Conservation (phyloP, 2,113 vertebrate genomes). For the Pelobates fuscus region DNA sequence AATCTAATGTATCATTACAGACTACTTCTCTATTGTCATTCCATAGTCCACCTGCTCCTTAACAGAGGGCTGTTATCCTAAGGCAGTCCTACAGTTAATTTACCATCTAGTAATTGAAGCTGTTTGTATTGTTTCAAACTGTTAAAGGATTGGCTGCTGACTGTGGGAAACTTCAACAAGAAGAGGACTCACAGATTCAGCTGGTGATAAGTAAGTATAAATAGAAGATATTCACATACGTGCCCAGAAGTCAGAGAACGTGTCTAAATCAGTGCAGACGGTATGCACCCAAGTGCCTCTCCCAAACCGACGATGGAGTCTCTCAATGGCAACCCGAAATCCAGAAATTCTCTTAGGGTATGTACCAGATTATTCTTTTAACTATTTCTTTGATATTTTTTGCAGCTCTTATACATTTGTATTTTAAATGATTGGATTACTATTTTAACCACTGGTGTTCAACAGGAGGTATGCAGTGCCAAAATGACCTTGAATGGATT, state of each 20-base stretch:
- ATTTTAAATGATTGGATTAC: background rate
- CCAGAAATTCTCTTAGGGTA: background rate
- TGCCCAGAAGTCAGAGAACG: background rate
- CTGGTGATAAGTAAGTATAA: slow-evolving; percentile 25
- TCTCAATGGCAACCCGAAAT: background rate
- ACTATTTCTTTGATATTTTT: background rate
- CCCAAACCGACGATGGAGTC: background rate
- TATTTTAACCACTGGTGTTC: too few species aligned
- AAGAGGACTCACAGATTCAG: slow-evolving; percentile 38
- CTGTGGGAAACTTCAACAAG: slow-evolving; percentile 44
- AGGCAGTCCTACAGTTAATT: slow-evolving; percentile 26
- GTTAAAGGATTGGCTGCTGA: slow-evolving; percentile 24
- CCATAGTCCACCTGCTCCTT: slow-evolving; percentile 38
- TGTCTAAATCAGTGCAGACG: too few species aligned
- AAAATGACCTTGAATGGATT: too few species aligned
- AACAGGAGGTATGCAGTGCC: too few species aligned
- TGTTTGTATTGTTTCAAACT: slow-evolving; percentile 11
- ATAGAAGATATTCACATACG: slow-evolving; percentile 24
- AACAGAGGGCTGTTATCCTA: slow-evolving; percentile 36
- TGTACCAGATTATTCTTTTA: too few species aligned
- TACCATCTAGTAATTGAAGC: slow-evolving; percentile 47
- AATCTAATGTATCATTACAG: slow-evolving; percentile 31
- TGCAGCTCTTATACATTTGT: background rate
- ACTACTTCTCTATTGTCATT: slow-evolving; percentile 13
- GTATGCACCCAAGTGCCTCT: background rate